Percentiles rank a stretch among this genome's conserved stretches.
Conservation (phyloP, 2,888 invertebrate species). For the Octonoba sinensis region DNA sequence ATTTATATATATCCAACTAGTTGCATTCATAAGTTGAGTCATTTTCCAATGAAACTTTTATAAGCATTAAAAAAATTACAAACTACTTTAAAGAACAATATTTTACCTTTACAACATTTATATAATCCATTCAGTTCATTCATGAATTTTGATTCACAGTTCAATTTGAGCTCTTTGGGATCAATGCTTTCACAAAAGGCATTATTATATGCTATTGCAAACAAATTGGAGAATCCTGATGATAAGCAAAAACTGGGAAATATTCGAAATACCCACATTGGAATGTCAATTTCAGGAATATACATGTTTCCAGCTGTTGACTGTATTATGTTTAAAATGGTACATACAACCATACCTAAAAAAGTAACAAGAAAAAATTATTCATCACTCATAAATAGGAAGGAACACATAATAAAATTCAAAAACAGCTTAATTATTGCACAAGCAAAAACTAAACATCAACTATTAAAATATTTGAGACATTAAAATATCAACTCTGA, state of each 20-base stretch:
- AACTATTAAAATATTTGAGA: too few relatives aligned
- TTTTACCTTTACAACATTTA: constrained; percentile 49
- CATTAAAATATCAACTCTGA: too few relatives aligned
- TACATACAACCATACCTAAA: not conserved
- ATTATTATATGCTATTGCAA: constrained; percentile 10
- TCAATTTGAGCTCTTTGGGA: constrained; percentile 2
- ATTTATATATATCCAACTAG: too few relatives aligned
- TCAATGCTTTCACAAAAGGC: constrained; percentile 13
- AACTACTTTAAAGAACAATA: not conserved
- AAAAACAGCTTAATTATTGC: not conserved
- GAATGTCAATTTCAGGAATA: not conserved
- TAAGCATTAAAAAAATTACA: too few relatives aligned
- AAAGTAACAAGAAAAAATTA: not conserved
- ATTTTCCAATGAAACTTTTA: too few relatives aligned
- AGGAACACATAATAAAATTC: not conserved
- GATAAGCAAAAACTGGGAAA: constrained; percentile 11
- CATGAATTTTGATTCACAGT: constrained; percentile 20
- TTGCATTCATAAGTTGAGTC: too few relatives aligned
- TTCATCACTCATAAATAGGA: not conserved
- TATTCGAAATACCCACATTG: constrained; percentile 5
- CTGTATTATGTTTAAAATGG: not conserved
- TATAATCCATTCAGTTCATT: not conserved
- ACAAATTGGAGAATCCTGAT: constrained; percentile 18
- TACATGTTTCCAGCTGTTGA: not conserved
- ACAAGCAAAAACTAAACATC: too few relatives aligned